A percentile compares a stretch with the other conserved stretches of the same genome.
phyloP scores from a whole-genome alignment of 2,113 vertebrate species.

The Thalassarche chlororhynchos region DNA sequence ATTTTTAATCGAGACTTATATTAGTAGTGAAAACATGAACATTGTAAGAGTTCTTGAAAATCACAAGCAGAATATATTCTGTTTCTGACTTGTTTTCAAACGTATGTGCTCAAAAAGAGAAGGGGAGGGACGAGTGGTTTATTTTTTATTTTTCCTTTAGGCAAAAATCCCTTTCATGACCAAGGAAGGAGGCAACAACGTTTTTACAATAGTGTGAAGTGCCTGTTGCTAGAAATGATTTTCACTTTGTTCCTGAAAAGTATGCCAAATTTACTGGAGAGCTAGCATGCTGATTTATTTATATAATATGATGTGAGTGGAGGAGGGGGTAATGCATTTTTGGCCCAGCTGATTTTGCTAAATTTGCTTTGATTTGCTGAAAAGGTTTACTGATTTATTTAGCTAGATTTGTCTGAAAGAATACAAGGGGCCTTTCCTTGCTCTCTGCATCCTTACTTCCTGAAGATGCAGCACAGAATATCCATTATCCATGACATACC shows the following conservation, averaged over 20 bases:
- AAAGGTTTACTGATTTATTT: not conserved
- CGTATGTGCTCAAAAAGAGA: not conserved
- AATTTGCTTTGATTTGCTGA: not conserved
- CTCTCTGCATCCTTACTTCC: not conserved
- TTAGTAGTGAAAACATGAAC: not conserved
- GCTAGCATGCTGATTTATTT: not conserved
- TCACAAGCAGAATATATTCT: not conserved
- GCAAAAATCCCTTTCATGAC: not conserved
- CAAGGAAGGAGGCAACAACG: not conserved
- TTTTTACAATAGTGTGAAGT: not conserved
- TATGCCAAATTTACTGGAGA: constrained; percentile 26
- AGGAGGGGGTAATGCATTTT: not conserved
- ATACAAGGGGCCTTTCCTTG: not conserved
- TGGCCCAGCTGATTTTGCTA: not conserved
- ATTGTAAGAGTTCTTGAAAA: not conserved
- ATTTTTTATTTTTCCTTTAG: not conserved
- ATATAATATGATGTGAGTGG: not conserved
- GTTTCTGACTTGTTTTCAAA: not conserved
- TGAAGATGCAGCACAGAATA: not conserved
- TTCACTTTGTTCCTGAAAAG: constrained; percentile 60
- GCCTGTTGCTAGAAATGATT: constrained; percentile 28
- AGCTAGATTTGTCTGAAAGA: not conserved
- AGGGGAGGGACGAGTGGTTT: not conserved
- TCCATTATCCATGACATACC: not conserved
- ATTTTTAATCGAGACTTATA: not conserved